Conservation (phyloP, 2,113 vertebrate genomes). For the Noturus placidus region DNA sequence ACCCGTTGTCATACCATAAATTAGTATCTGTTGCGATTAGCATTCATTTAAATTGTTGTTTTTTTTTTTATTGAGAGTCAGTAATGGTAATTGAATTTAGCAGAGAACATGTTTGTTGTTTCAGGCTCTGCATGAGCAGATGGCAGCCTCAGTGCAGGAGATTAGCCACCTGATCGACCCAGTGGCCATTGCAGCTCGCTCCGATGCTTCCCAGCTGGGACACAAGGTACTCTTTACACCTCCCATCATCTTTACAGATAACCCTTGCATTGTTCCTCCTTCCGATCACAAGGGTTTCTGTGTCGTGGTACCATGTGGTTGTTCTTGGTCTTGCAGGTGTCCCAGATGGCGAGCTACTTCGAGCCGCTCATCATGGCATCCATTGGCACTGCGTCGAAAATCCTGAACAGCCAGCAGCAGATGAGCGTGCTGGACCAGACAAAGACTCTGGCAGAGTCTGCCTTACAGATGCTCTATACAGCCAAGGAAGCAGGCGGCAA, state of each 20-base stretch:
- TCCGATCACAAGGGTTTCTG: background rate
- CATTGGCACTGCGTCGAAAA: constrained; percentile 90
- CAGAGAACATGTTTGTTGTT: constrained; percentile 28
- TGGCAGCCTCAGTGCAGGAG: constrained; percentile 94
- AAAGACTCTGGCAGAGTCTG: constrained; percentile 91
- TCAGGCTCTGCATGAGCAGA: constrained; percentile 93
- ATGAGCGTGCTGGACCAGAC: constrained; percentile 98
- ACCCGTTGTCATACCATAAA: background rate
- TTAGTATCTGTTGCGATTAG: background rate
- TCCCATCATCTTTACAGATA: background rate
- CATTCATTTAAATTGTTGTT: background rate
- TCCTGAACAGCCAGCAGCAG: constrained; percentile 94
- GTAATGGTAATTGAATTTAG: background rate
- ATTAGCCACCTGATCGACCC: constrained; percentile 95
- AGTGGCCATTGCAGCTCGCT: constrained; percentile 83
- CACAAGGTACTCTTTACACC: constrained; percentile 78
- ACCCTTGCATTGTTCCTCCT: background rate
- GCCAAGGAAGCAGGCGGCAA: constrained; percentile 97
- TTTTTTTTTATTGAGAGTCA: background rate
- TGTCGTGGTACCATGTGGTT: background rate
- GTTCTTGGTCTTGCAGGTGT: constrained; percentile 75
- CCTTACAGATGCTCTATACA: constrained; percentile 94
- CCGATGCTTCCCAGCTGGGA: constrained; percentile 92
- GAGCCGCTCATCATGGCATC: constrained; percentile 91
- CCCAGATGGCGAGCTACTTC: constrained; percentile 97